phyloP scores from a whole-genome alignment of 2,113 vertebrate genomes.

The Erinaceus europaeus region DNA sequence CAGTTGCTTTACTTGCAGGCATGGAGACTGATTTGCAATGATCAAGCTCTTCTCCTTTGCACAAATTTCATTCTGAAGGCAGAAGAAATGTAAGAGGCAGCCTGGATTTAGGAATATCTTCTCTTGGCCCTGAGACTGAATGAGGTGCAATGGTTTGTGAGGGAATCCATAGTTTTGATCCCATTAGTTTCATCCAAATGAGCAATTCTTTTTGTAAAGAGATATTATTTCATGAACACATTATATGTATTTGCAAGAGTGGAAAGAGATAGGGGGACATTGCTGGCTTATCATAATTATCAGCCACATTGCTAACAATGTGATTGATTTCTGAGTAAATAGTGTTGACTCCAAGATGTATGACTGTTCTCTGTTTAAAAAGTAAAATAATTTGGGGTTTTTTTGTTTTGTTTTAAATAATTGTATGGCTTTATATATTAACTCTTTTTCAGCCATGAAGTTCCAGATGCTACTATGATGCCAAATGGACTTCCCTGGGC shows the following conservation, averaged over 20 bases:
- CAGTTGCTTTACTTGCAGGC: not conserved
- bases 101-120: not conserved
- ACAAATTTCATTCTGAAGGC: not conserved
- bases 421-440: too few species aligned
- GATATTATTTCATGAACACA: not conserved
- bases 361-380: not conserved
- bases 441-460: too few species aligned
- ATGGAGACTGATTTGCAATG: not conserved
- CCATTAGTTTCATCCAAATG: not conserved
- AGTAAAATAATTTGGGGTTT: not conserved
- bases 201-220: not conserved
- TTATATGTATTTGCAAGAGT: not conserved
- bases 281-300: not conserved
- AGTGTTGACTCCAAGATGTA: not conserved
- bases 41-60: not conserved
- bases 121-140: not conserved
- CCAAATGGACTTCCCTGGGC: too few species aligned
- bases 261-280: not conserved
- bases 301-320: not conserved
- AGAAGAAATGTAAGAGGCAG: not conserved
- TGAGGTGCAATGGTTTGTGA: not conserved
- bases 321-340: not conserved
- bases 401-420: not conserved
- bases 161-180: not conserved
- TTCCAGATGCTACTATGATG: too few species aligned